Evolutionary conservation across 2,113 vertebrate species (phyloP), one percentile per base, ranked within the genome.

Genomic region (Lota lota): DNA sequence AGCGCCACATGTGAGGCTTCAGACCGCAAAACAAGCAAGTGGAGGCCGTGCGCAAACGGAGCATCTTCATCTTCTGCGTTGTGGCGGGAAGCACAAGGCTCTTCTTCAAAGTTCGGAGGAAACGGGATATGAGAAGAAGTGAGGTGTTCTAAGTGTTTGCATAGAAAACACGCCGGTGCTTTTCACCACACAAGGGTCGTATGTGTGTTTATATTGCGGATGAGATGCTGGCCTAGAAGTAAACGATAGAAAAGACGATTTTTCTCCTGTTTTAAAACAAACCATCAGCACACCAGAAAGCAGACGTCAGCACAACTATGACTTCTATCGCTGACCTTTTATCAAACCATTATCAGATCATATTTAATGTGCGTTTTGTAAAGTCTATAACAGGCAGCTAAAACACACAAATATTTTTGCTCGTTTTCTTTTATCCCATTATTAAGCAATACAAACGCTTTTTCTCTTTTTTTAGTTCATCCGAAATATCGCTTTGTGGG

Each of bases 291-390:
- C 8, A 47, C 40, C 40, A 47, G 40, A 70, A 64, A 85, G 67
- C 69, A 76, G 71, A 76, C 40, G 2, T 2, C 40, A 47, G 8
- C 1, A 47, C 40, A 8, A 47, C 10, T 47, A 33, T 33, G 28
- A 33, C 4, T 33, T 33, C 4, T 6, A 33, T 33, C 28, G 4
- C 28, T 33, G 4, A 1, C 4, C 28, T 6, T 6, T 33, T 6
- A 33, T 33, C 28, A 33, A 33, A 33, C 28, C 28, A 33, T 33
- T 4, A 33, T 6, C 28, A 33, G 28, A 67, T 82, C 67, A 82
- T 89, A 85, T 82, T 75, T 88, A 85, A 85, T 80, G 22, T 81
- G 72, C 86, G 88, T 86, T 90, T 87, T 77, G 71, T 79, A 80
- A 81, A 85, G 81, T 78, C 78, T 72, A 79, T 59, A 80, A 75